These are phyloP conservation scores for Cyprinodon diabolis DNA, from an alignment of 2,797 vertebrate species.

Conservation along the genomic window DNA sequence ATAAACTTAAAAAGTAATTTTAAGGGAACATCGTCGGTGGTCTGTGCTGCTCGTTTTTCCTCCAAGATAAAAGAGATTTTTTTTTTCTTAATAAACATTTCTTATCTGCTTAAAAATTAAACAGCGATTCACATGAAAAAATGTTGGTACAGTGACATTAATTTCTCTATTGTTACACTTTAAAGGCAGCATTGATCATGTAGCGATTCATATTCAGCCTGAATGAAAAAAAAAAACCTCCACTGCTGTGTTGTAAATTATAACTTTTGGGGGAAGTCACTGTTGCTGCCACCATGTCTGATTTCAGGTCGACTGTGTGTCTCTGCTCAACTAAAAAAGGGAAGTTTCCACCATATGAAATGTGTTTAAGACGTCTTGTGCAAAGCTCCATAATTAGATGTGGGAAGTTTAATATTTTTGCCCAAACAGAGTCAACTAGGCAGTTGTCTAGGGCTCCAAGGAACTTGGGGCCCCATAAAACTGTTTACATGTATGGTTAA, in stretches of 20 bases:
- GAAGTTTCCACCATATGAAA: slow-evolving; percentile 24
- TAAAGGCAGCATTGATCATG: background rate
- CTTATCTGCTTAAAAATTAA: background rate
- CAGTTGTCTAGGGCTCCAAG: no score
- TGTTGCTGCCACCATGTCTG: slow-evolving; percentile 12
- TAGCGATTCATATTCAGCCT: background rate
- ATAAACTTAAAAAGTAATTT: slow-evolving; percentile 89
- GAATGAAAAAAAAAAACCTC: background rate
- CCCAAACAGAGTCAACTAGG: no score
- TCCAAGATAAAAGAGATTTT: slow-evolving; percentile 18
- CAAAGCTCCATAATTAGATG: background rate
- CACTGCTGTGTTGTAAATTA: slow-evolving; percentile 6
- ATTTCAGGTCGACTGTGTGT: slow-evolving; percentile 12
- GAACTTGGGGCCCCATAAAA: no score
- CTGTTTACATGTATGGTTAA: no score
- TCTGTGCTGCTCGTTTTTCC: slow-evolving; percentile 18
- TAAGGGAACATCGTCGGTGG: slow-evolving; percentile 28
- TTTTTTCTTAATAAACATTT: no score
- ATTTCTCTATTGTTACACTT: background rate
- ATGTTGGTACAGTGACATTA: background rate
- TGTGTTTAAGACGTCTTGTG: background rate
- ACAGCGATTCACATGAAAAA: background rate
- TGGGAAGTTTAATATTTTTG: background rate
- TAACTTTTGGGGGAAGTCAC: slow-evolving; percentile 19
- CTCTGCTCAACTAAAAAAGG: slow-evolving; percentile 13